These are phyloP conservation scores for Spinus pinus DNA, from an alignment of 2,797 vertebrate genomes.

Conservation along the genomic window DNA sequence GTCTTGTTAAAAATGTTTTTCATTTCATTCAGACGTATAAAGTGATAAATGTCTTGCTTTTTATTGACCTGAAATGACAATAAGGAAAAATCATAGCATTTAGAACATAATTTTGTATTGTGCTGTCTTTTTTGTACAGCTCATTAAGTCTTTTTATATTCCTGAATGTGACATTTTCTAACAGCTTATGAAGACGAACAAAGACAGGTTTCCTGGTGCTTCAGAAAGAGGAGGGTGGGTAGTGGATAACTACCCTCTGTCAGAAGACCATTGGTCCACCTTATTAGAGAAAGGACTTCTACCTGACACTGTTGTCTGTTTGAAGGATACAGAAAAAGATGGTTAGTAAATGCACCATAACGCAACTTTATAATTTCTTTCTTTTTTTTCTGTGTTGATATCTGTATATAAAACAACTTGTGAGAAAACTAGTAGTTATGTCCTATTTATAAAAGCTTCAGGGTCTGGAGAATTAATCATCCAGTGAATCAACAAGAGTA, in stretches of 20 bases:
- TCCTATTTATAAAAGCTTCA: neutral
- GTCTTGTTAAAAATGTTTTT: neutral
- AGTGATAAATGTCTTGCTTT: neutral
- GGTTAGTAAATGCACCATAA: conserved; percentile 74
- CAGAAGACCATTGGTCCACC: conserved; percentile 73
- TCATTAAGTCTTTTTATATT: neutral
- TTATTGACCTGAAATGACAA: neutral
- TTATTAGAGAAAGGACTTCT: conserved; percentile 75
- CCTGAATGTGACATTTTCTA: conserved; percentile 31
- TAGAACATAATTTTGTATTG: neutral
- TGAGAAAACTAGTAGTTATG: neutral
- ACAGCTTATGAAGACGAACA: conserved; percentile 70
- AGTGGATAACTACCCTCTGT: conserved; percentile 87
- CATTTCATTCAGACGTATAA: neutral
- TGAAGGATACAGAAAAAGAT: conserved; percentile 76
- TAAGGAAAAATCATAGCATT: neutral
- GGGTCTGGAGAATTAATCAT: neutral
- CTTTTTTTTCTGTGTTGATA: neutral
- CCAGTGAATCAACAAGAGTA: neutral
- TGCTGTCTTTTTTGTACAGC: neutral
- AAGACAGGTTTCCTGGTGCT: conserved; percentile 70
- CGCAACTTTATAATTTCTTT: neutral
- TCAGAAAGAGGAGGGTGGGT: conserved; percentile 85
- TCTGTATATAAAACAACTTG: neutral
- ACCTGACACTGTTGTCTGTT: conserved; percentile 85